These are phyloP conservation scores for Philopotamus ludificatus DNA, from an alignment of 1,140 invertebrate genomes.

Conservation along the genomic window DNA sequence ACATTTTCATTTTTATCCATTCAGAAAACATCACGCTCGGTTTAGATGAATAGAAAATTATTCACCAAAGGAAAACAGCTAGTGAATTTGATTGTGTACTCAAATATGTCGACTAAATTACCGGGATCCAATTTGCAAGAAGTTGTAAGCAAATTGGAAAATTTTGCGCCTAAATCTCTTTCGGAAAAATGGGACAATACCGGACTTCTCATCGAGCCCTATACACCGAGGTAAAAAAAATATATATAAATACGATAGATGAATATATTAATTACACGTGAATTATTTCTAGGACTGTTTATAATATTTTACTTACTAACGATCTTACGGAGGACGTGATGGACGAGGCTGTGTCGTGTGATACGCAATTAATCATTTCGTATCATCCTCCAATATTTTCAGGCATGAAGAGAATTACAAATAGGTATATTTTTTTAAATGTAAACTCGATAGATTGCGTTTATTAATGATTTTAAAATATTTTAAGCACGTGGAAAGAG, in stretches of 20 bases:
- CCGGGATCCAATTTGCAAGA: slow-evolving; percentile 57
- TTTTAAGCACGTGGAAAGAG: slow-evolving; percentile 69
- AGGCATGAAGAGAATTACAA: slow-evolving; percentile 77
- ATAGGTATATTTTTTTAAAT: slow-evolving; percentile 61
- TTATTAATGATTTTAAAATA: neutral
- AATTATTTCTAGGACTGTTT: slow-evolving; percentile 50
- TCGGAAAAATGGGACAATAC: slow-evolving; percentile 96
- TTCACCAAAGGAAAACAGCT: too few relatives aligned
- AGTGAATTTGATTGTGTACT: neutral
- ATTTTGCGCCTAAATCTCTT: slow-evolving; percentile 68
- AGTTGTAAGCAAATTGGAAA: slow-evolving; percentile 65
- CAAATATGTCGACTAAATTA: neutral
- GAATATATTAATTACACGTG: slow-evolving; percentile 4
- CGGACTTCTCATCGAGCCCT: slow-evolving; percentile 84
- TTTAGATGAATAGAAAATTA: too few relatives aligned
- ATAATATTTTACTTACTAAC: slow-evolving; percentile 85
- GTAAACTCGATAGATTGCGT: neutral
- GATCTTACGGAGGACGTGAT: slow-evolving; percentile 90
- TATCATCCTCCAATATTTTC: slow-evolving; percentile 96
- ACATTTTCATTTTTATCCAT: too few relatives aligned
- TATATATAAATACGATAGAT: slow-evolving; percentile 3
- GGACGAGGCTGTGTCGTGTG: slow-evolving; percentile 72
- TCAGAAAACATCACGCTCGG: too few relatives aligned
- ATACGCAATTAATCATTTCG: slow-evolving; percentile 80
- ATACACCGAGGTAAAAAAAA: slow-evolving; percentile 52